These are phyloP conservation scores for Scaptomyza caliginosa DNA, from an alignment of 2,888 invertebrate genomes.

Conservation along the genomic window DNA sequence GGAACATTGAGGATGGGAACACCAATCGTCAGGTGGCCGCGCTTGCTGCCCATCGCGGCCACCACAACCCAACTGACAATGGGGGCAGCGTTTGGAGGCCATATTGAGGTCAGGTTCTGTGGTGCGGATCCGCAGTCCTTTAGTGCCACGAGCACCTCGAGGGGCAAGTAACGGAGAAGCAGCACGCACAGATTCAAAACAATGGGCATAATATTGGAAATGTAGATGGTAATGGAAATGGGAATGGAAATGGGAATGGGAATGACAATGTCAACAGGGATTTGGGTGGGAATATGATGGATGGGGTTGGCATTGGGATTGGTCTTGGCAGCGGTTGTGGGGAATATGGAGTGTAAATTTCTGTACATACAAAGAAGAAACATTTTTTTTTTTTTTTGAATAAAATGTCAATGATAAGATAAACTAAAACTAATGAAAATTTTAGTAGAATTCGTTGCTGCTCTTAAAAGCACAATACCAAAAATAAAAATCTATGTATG, in stretches of 20 bases:
- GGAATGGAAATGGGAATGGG: constrained; percentile 16
- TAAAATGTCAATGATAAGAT: constrained; percentile 14
- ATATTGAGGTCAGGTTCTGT: constrained; percentile 86
- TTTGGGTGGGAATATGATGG: constrained; percentile 12
- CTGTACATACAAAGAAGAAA: constrained; percentile 44
- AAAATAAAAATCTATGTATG: constrained; percentile 23
- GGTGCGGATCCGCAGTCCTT: constrained; percentile 83
- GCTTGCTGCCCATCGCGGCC: constrained; percentile 83
- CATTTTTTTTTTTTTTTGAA: constrained; percentile 42
- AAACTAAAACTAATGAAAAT: constrained; percentile 3
- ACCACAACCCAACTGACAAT: constrained; percentile 84
- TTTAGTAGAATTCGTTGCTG: constrained; percentile 70
- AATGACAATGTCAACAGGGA: too few relatives aligned
- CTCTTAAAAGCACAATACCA: constrained; percentile 31
- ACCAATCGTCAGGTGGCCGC: constrained; percentile 84
- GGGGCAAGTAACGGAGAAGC: constrained; percentile 60
- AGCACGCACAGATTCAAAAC: constrained; percentile 49
- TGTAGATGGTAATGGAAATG: constrained; percentile 8
- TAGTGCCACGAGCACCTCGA: constrained; percentile 81
- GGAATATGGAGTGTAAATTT: constrained; percentile 54
- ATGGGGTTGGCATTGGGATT: background rate
- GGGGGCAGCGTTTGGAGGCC: constrained; percentile 91
- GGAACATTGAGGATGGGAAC: constrained; percentile 84
- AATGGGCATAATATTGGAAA: constrained; percentile 20
- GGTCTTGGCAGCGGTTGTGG: constrained; percentile 1